Base-by-base conservation (phyloP, 2,797 vertebrate genomes). In the Cirrhinus mrigala region DNA sequence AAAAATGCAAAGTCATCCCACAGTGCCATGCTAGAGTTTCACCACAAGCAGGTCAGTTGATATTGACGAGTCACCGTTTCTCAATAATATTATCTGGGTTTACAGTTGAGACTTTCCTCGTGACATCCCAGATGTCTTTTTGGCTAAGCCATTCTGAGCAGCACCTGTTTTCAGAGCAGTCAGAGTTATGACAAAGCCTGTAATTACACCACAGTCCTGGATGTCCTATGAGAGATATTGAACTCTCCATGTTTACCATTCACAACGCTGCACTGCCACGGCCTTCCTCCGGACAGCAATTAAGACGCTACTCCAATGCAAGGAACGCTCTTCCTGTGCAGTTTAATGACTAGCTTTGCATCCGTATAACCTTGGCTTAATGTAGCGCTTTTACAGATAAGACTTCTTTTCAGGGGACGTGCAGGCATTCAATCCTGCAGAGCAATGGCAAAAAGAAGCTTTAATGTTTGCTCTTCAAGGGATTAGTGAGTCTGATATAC, bases 391-490 rank as follows among this genome's bases (percentile, higher is more conserved):
- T 83, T 84, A 62, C 46, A 79, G 40, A 81, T 75, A 58, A 64
- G 37, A 60, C 68, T 80, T 68, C 54, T 79, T 79, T 86, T 82
- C 37, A 64, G 18, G 29, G 75, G 75, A 37, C 16, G 16, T 66
- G 48, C 24, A 78, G 20, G 52, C 68, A 80, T 87, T 85, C 44
- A 78, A 62, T 69, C 20, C 78, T 16, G 84, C 1, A 0, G 29
- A 70, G 82, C 44, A 33, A 62, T 73, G 54, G 73, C 16, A 29
- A 85, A 66, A 86, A 86, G 52, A 80, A 40, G 80, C 81, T 87
- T 89, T 89, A 84, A 86, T 90, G 80, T 87, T 87, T 79, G 22
- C 83, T 87, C 81, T 89, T 89, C 56, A 83, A 86, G 84, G 85
- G 80, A 87, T 90, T 89, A 89, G 40, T n/a, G 18, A 71, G 79